Evolutionary conservation across 2,113 vertebrate species (phyloP), one percentile per base, ranked within the genome.

Genomic region (Siphamia tubifer): DNA sequence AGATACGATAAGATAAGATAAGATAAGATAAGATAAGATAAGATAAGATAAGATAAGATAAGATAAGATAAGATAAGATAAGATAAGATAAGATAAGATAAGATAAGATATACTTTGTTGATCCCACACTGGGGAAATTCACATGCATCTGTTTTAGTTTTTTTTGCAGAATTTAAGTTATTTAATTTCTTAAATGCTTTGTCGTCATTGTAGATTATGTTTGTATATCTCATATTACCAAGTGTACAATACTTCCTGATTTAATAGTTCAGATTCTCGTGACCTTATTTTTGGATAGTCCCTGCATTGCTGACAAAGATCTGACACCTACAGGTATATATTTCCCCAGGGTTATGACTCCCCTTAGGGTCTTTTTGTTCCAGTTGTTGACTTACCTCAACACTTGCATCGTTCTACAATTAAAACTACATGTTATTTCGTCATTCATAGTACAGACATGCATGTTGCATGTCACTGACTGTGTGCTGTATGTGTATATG

Each of bases 281-380:
- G 36, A 64, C 12, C 9, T 52, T n/a, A n/a, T n/a, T n/a, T n/a
- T 43, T 13, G 44, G 9, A 28, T 60, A 57, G 65, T 52, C 56
- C 8, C 55, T 15, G 2, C 38, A 16, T 49, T 65, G 70, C 67
- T 86, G 79, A 86, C 79, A 35, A 40, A n/a, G 51, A 36, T 79
- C 45, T 57, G 30, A 60, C 43, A 44, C 44, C 27, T 30, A 49
- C 35, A 60, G 43, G 32, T 43, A 15, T 8, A 20, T 28, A 20
- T 47, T 53, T 64, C 71, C 49, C 57, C 2, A 3, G 43, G 12
- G 62, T 5, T 20, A 51, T 32, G 4, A 43, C n/a, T 65, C 40
- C 15, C 28, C 4, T 54, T 25, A 45, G 34, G 34, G 4, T 0
- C 38, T 21, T 45, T 32, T 1, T n/a, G n/a, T n/a, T 68, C 0